Evolutionary conservation across 2,888 invertebrate species (phyloP).

Genomic region (Mythimna vitellina): DNA sequence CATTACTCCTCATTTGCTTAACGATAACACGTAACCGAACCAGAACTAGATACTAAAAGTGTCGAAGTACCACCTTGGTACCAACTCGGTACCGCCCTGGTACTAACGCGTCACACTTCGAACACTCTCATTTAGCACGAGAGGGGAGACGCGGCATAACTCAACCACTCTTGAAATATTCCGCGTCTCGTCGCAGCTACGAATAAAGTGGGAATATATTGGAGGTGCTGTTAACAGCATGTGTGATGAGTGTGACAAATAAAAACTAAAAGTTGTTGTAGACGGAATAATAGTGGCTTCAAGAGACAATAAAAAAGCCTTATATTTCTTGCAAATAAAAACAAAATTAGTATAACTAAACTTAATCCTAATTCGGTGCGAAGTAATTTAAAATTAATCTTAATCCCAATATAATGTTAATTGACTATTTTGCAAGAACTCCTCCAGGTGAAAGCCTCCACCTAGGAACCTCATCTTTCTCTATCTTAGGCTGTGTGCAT

Average conservation of each 20-base stretch:
- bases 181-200: constrained; percentile 45
- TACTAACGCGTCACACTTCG: constrained; percentile 32
- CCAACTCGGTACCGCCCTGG: background rate
- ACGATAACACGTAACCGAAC: constrained; percentile 18
- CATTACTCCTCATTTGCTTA: constrained; percentile 9
- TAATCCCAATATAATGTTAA: no score
- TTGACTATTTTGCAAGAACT: no score
- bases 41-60: constrained; percentile 30
- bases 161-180: constrained; percentile 63
- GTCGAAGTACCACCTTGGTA: constrained; percentile 15
- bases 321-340: no score
- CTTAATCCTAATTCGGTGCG: no score
- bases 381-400: no score
- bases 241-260: constrained; percentile 24
- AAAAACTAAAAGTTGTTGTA: constrained; percentile 3
- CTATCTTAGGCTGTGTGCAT: no score
- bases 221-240: constrained; percentile 50
- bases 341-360: no score
- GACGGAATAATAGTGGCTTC: background rate
- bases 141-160: constrained; percentile 53
- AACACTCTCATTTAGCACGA: constrained; percentile 52
- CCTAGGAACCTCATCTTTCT: no score
- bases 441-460: no score
- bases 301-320: no score
- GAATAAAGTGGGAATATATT: constrained; percentile 62